phyloP scores from a whole-genome alignment of 37 sponge, comb jelly and placozoan genomes.

The Geodia barretti region DNA sequence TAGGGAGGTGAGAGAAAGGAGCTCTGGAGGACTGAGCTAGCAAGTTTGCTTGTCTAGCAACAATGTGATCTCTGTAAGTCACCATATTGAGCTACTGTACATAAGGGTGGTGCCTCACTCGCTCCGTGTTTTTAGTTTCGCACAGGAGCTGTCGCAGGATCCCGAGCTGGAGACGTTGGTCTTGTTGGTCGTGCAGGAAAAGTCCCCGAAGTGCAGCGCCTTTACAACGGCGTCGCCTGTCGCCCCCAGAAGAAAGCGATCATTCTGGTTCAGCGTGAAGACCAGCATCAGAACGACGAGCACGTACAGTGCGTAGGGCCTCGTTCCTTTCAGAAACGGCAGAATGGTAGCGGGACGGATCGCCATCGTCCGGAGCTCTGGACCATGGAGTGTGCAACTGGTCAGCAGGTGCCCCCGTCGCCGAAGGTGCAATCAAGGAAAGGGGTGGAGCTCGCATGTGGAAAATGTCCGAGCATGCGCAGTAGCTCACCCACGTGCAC shows the following conservation, averaged over 20 bases:
- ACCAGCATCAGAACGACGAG: constrained; percentile 67
- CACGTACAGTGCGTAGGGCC: constrained; percentile 45
- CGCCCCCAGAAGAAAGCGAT: constrained; percentile 70
- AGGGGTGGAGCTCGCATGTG: not conserved
- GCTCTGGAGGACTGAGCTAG: not conserved
- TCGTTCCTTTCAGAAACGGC: not conserved
- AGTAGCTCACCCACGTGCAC: not conserved
- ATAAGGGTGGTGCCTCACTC: constrained; percentile 10
- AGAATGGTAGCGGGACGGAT: not conserved
- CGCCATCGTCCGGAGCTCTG: too few relatives aligned
- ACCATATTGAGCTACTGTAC: not conserved
- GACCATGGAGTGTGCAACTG: too few relatives aligned
- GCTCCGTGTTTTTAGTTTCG: constrained; percentile 3
- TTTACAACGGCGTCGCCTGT: constrained; percentile 17
- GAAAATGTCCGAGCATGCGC: not conserved
- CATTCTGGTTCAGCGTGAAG: constrained; percentile 69
- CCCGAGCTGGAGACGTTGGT: not conserved
- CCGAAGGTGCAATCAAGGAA: not conserved
- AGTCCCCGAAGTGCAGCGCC: constrained; percentile 52
- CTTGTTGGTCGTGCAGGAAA: constrained; percentile 39
- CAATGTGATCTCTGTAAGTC: too few relatives aligned
- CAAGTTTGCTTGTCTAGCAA: too few relatives aligned
- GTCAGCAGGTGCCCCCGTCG: not conserved
- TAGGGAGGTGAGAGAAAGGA: not conserved
- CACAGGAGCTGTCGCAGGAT: constrained; percentile 14